Base-by-base conservation (phyloP, 2,113 vertebrate genomes). In the Corythaeola cristata region DNA sequence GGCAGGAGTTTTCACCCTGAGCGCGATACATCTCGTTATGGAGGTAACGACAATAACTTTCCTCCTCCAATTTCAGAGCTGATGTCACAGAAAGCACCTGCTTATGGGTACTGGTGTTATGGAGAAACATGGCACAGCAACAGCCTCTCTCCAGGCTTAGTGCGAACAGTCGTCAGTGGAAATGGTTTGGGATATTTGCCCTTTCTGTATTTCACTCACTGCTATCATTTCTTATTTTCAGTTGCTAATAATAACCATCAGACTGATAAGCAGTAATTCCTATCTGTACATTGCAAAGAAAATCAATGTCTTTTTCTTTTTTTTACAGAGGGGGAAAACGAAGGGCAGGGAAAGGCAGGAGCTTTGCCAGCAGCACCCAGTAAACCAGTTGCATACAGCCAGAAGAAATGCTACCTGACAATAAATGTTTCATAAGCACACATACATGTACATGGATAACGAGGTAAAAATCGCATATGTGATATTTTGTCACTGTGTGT, bases 21-120 rank as follows among this genome's bases (percentile, higher is more conserved):
- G 56, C 1, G 2, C 6, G 35, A 80, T 90, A 74, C 6, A 15
- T 8, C 4, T 74, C 3, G 0, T 87, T 77, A 47, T 26, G 71
- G 74, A 83, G 32, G n/a, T 30, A 95, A 80, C 41, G 81, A 75
- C 67, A 91, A 26, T 74, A 62, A 81, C 23, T 76, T 89, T 45
- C 16, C 53, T 91, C 20, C 76, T 94, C 75, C 37, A 22, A 0
- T 90, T 82, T 62, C 71, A 83, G 92, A 68, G 66, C 37, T 60
- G 55, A 16, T 69, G 73, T 67, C 62, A 50, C 66, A 79, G 74
- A 93, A 89, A 85, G n/a, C 83, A 93, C 74, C 88, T 95, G 94
- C 76, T 84, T 62, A 22, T 41, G 69, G 75, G 52, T 53, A 30
- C n/a, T 20, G n/a, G 24, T 63, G 58, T 52, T 68, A 58, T 1